These are phyloP conservation scores for Noctua comes DNA, from an alignment of 2,888 invertebrate genomes.

Conservation along the genomic window DNA sequence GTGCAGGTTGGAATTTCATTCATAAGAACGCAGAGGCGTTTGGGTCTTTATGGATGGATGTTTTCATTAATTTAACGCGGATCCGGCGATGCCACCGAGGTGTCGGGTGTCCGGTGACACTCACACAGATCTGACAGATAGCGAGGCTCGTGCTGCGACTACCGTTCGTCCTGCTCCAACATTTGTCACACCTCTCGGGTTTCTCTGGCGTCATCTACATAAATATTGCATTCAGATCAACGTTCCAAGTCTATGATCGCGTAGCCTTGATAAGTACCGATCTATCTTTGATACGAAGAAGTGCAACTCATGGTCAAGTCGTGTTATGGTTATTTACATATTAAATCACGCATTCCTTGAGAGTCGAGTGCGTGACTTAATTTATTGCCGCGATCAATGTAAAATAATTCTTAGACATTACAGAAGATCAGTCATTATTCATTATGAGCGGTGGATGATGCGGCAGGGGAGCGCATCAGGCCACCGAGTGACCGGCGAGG, in stretches of 20 bases:
- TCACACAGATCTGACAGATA: constrained; percentile 80
- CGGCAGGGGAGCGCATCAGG: constrained; percentile 41
- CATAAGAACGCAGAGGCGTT: constrained; percentile 91
- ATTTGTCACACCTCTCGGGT: constrained; percentile 64
- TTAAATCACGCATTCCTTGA: constrained; percentile 82
- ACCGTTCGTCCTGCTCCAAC: constrained; percentile 73
- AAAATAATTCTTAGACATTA: constrained; percentile 84
- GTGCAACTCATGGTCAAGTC: constrained; percentile 79
- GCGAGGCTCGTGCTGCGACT: constrained; percentile 81
- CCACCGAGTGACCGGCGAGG: constrained; percentile 51
- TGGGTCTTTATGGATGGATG: constrained; percentile 90
- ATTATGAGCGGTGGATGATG: constrained; percentile 63
- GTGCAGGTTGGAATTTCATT: constrained; percentile 90
- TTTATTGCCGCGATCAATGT: constrained; percentile 85
- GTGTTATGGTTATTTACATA: constrained; percentile 80
- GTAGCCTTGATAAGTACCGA: constrained; percentile 58
- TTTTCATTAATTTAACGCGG: constrained; percentile 90
- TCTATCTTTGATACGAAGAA: constrained; percentile 71
- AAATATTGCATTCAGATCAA: constrained; percentile 42
- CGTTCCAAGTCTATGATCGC: constrained; percentile 41
- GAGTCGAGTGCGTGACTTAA: constrained; percentile 85
- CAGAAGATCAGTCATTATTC: constrained; percentile 84
- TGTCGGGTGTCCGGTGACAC: constrained; percentile 85
- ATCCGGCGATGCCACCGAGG: constrained; percentile 84
- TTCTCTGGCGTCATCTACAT: constrained; percentile 65